Evolutionary conservation across 2,797 vertebrate species (phyloP), one percentile per base, ranked within the genome.

Genomic region (Balearica regulorum): DNA sequence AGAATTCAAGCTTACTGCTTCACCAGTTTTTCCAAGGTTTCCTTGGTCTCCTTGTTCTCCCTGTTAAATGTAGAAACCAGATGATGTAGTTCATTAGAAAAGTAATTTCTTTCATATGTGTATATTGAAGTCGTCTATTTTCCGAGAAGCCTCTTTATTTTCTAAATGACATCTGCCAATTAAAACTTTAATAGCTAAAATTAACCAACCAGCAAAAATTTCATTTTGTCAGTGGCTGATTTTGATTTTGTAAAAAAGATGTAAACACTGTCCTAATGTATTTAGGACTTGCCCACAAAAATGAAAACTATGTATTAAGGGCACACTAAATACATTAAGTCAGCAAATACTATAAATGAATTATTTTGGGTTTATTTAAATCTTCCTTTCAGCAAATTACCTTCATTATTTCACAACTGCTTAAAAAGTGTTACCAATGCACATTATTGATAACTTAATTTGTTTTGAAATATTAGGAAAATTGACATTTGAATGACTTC

Each of bases 21-120:
- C 98, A 87, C 99, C 99, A 44, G 77, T 96, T 98, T 99, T 99
- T 95, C 99, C 99, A 95, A 98, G 82, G 77, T 98, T 98, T 98
- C 99, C 99, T 95, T 97, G 94, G 92, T 99, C 99, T 76, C 99
- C 99, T 79, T 98, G 97, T 98, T 99, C 99, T 96, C 99, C 99
- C 99, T 99, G 97, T 93, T 97, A 97, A 94, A 96, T 80, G 28
- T 5, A 95, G 93, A 97, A 95, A 97, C 87, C 41, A 97, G 92
- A 92, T 64, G 10, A 88, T 18, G 53, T 10, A 62, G 75, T 46
- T 93, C 44, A 96, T 76, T 60, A 90, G 15, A 77, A 78, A 71
- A 69, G n/a, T 75, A 82, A 94, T 90, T 92, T 87, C 29, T 91
- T 94, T 94, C 78, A 77, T 69, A 66, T 33, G 78, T 51, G 33